These are phyloP conservation scores for Machimus rusticus DNA, from an alignment of 2,888 invertebrate genomes.

Conservation along the genomic window DNA sequence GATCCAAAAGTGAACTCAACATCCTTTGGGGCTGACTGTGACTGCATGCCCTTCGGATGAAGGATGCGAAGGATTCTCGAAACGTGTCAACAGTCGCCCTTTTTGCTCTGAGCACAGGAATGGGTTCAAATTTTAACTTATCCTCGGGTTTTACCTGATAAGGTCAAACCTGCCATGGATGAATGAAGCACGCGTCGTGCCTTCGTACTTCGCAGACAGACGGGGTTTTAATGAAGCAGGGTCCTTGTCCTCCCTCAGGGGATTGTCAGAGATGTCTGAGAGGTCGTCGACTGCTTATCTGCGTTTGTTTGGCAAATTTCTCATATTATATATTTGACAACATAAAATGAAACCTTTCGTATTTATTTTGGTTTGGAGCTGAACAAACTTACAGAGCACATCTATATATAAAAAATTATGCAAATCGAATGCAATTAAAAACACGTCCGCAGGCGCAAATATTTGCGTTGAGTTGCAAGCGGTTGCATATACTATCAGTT, in stretches of 20 bases:
- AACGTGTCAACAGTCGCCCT: not conserved
- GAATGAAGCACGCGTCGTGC: not conserved
- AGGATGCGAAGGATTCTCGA: not conserved
- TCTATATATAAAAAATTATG: not conserved
- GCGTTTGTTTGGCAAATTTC: not conserved
- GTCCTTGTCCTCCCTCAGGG: not conserved
- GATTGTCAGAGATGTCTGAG: not conserved
- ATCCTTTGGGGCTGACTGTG: not conserved
- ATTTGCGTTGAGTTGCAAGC: not conserved
- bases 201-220: not conserved
- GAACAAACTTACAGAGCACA: not conserved
- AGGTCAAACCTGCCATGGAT: not conserved
- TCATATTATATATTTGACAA: not conserved
- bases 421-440: not conserved
- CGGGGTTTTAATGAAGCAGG: not conserved
- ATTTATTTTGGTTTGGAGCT: not conserved
- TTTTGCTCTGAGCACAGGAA: not conserved
- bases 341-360: not conserved
- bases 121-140: not conserved
- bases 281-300: not conserved
- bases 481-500: not conserved
- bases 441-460: not conserved
- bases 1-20: not conserved
- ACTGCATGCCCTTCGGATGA: not conserved
- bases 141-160: not conserved